Evolutionary conservation across 2,797 vertebrate genomes (phyloP), one percentile per base, ranked within the genome.

Genomic region (Sebastiscus tertius): DNA sequence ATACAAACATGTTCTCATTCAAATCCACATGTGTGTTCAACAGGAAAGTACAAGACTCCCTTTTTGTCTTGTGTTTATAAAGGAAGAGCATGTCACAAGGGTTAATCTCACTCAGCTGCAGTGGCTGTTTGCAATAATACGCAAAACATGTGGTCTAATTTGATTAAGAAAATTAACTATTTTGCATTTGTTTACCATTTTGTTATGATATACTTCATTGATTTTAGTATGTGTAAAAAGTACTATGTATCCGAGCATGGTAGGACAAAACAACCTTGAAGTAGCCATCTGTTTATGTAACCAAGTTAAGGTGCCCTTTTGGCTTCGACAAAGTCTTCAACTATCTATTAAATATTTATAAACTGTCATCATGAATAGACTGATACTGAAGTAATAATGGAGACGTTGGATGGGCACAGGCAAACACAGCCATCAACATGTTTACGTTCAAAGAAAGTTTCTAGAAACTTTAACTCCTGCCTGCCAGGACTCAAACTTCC

Each of bases 401-500:
- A 73, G 68, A 66, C 60, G 36, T 74, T 86, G 56, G 39, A 74
- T 74, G 39, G 16, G 52, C 22, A 18, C 12, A 66, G 63, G 58
- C 66, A 74, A 78, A 82, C 59, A 63, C 55, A 63, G 68, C 29
- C 59, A 33, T 71, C 54, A 77, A 20, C 36, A 8, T 82, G 85
- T 92, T 89, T 90, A 88, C 34, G 61, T 71, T 54, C 31, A 67
- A 52, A 84, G 56, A 66, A 20, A 0, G 24, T 72, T 84, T 83
- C 42, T 62, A 22, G 64, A 70, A 42, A 63, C 31, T 55, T 77
- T 75, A 70, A 22, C 54, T 62, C 26, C 62, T 8, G 24, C n/a
- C 77, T 79, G 73, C 68, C 66, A 5, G 42, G 63, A 74, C 16
- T 74, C 33, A 63, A 82, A 87, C 70, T 27, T 83, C 59, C 79